phyloP scores from a whole-genome alignment of 2,113 vertebrate species.

The Gallinago paraguaiae region DNA sequence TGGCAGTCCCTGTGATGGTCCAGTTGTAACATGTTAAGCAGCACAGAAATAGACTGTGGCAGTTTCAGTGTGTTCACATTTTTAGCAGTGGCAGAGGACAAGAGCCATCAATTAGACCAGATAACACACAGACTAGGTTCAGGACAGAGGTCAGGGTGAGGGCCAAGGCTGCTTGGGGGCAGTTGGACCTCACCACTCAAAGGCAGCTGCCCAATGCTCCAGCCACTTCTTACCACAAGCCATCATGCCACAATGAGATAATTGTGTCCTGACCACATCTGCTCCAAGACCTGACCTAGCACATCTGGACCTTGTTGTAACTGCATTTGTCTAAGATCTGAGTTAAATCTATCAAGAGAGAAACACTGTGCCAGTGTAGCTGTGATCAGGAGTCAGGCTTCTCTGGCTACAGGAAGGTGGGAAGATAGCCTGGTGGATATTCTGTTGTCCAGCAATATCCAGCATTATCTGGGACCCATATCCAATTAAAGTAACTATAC shows the following conservation, averaged over 20 bases:
- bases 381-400: background rate
- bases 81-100: background rate
- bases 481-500: background rate
- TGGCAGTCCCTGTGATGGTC: background rate
- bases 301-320: background rate
- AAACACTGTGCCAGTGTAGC: background rate
- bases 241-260: background rate
- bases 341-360: background rate
- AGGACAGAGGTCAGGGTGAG: background rate
- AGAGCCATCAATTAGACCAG: background rate
- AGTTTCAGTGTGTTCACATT: accelerated
- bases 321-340: background rate
- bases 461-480: background rate
- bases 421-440: background rate
- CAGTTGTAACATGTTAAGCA: background rate
- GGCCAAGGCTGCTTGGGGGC: background rate
- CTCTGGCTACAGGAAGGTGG: background rate
- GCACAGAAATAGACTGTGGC: background rate
- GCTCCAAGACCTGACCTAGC: background rate
- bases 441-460: background rate
- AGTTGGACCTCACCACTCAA: background rate
- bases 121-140: background rate
- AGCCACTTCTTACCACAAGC: background rate
- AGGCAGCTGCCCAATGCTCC: background rate
- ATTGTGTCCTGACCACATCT: background rate